Evolutionary conservation across 1,140 invertebrate species (phyloP), one percentile per base, ranked within the genome.

Genomic region (Aphelinus atriplicis): DNA sequence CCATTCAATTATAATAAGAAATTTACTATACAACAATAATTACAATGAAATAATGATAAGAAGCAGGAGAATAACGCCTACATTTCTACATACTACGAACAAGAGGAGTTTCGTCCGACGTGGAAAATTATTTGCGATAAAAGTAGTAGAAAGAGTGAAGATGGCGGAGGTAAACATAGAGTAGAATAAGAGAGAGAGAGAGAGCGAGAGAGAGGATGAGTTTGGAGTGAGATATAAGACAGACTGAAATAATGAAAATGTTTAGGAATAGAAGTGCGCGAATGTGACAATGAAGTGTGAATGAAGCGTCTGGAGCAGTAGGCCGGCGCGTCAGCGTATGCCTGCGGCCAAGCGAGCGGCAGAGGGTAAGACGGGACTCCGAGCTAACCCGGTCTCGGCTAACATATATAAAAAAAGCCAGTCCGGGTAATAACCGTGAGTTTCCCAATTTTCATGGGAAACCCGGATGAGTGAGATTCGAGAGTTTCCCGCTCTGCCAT

Each of bases 331-430:
- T 2, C 10, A 66, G 47, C n/a, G 62, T 2, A 26, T 57, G 55
- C 48, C 5, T 65, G 10, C 10, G 48, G 43, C 26, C 9, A 46
- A 48, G 48, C 2, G 47, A 56, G 62, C 6, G 46, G 57, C 10
- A 62, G 56, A 55, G 50, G 57, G 71, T 7, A 57, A 7, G 48
- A 71, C 50, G 56, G 47, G 58, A 50, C 62, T 75, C 67, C 66
- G 46, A 71, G 43, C 10, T 50, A 9, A 47, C 58, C 75, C 64
- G 58, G 68, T 51, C 45, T 60, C 63, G 74, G 74, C 74, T 66
- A 76, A 76, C 74, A 76, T 76, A 76, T 76, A 76, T 76, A 76
- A 76, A 76, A 26, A 71, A 76, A 71, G 73, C 73, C 68, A 53
- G 57, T 51, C 67, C 61, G 63, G 58, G 53, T 51, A 51, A 61